Evolutionary conservation across 1,140 invertebrate species (phyloP).

Genomic region (Apis laboriosa): DNA sequence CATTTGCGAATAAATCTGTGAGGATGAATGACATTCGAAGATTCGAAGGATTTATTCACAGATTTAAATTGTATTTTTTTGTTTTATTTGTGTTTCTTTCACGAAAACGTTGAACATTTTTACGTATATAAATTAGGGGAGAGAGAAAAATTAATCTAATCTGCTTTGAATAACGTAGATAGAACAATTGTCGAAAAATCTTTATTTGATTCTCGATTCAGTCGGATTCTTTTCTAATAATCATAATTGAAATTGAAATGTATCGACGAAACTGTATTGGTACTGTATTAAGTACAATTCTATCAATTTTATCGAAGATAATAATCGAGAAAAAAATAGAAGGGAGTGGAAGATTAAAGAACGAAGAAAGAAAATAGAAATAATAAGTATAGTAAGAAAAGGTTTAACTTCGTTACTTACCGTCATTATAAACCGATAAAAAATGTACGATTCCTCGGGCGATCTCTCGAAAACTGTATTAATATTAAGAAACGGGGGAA

Average conservation of each 20-base stretch:
- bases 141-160: no score
- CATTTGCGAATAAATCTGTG: neutral
- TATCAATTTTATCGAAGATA: conserved; percentile 4
- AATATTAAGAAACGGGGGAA: conserved; percentile 66
- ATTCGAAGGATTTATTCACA: neutral
- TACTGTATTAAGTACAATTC: neutral
- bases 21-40: conserved; percentile 8
- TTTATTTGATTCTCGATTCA: no score
- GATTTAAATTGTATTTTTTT: no score
- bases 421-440: conserved; percentile 63
- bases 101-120: neutral
- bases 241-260: conserved; percentile 4
- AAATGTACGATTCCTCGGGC: conserved; percentile 62
- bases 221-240: no score
- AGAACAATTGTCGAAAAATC: no score
- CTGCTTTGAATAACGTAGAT: no score
- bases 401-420: conserved; percentile 66
- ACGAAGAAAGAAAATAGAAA: neutral
- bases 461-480: conserved; percentile 63
- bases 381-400: neutral
- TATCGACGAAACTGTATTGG: conserved; percentile 29
- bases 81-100: neutral
- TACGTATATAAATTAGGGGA: no score
- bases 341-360: no score
- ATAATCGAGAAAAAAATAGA: neutral